Evolutionary conservation across 2,797 vertebrate genomes (phyloP).

Genomic region (Erpetoichthys calabaricus): DNA sequence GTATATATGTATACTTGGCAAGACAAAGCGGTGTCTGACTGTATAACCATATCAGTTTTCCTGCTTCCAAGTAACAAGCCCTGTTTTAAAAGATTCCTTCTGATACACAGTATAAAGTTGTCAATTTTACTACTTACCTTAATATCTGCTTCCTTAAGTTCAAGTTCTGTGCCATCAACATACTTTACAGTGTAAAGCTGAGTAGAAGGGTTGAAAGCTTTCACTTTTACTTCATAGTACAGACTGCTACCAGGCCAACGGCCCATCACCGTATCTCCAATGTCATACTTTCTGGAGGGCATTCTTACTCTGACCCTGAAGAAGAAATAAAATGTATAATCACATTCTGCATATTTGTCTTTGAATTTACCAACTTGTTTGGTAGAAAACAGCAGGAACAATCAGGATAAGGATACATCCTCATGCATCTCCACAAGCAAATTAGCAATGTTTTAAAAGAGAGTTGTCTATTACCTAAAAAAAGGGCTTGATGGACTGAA

Average conservation of each 20-base stretch:
- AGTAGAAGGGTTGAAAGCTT: slow-evolving; percentile 44
- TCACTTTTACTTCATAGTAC: slow-evolving; percentile 84
- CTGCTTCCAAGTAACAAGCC: too few relatives aligned
- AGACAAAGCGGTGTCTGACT: too few relatives aligned
- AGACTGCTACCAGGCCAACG: slow-evolving; percentile 89
- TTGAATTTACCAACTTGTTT: slow-evolving; percentile 18
- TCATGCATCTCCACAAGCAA: too few relatives aligned
- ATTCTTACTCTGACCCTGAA: slow-evolving; percentile 42
- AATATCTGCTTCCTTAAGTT: slow-evolving; percentile 73
- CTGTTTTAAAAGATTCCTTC: too few relatives aligned
- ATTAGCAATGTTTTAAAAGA: too few relatives aligned
- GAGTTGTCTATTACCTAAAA: too few relatives aligned
- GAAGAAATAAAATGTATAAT: background rate
- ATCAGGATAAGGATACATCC: too few relatives aligned
- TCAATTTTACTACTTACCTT: slow-evolving; percentile 45
- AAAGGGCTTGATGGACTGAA: too few relatives aligned
- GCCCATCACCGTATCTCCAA: slow-evolving; percentile 82
- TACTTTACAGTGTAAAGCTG: slow-evolving; percentile 86
- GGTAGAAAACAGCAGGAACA: slow-evolving; percentile 2
- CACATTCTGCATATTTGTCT: too few relatives aligned
- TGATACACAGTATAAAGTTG: background rate
- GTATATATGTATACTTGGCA: too few relatives aligned
- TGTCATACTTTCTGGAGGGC: slow-evolving; percentile 61
- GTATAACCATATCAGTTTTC: too few relatives aligned
- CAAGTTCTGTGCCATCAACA: slow-evolving; percentile 88